Base-by-base conservation (phyloP, 1,140 invertebrate species). In the Drosophila gunungcola region DNA sequence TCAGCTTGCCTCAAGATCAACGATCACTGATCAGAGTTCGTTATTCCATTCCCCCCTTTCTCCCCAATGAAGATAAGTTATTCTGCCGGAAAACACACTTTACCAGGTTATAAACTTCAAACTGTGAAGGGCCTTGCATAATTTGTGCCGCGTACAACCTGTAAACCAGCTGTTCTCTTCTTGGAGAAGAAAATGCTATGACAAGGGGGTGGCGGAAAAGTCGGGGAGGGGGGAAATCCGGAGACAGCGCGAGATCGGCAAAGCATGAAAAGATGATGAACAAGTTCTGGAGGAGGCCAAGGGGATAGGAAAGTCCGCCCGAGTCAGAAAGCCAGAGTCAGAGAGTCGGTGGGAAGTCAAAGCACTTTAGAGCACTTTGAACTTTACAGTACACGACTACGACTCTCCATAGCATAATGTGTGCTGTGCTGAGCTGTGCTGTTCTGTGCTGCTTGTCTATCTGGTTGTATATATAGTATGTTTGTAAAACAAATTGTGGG, bases 331-430 rank as follows among this genome's bases (percentile, higher is more conserved):
- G 46, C 46, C 53, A 34, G 39, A 69, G 56, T 56, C 45, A 41
- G 21, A 45, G 45, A 48, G 29, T 64, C 53, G 55, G 67, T 78
- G 68, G 68, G 65, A 69, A 88, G 84, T 89, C 84, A 89, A 88
- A 89, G 80, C 78, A 82, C 83, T 89, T 79, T 88, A 76, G 70
- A 83, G 82, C 80, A 63, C 78, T 88, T 89, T 80, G 79, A 88
- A 60, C 64, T 77, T 42, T 74, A 41, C 38, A 57, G 65, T 70
- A 70, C 51, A 70, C 38, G 58, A 54, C 38, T 65, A 70, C 38
- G 58, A 54, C 38, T 65, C 52, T 60, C 41, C 32, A 48, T 46
- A 53, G 49, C 48, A 42, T 13, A 46, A 42, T 70, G 32, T 57
- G 38, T 73, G 48, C 29, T 12, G 65, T 62, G 10, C 36, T 32